Conservation (phyloP, 92 coral and sea anemone species). For the Actinostola sp. region DNA sequence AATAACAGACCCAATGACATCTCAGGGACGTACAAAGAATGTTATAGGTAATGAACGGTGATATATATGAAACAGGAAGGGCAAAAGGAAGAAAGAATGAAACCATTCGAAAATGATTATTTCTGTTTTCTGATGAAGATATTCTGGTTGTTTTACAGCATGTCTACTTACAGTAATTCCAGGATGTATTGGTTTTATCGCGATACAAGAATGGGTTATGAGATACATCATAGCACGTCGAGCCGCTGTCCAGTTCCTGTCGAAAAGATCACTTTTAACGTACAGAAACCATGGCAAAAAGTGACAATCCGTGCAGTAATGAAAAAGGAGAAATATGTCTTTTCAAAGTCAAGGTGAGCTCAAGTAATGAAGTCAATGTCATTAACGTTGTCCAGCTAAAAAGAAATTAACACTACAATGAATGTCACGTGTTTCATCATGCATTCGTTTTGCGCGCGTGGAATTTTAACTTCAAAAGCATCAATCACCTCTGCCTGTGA, state of each 20-base stretch:
- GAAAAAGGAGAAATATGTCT: constrained; percentile 18
- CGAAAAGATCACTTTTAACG: constrained; percentile 12
- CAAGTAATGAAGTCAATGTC: not conserved
- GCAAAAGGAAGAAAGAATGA: too few relatives aligned
- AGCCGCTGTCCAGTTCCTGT: constrained; percentile 30
- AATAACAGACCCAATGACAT: constrained; percentile 29
- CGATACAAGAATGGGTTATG: constrained; percentile 26
- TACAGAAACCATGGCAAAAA: not conserved
- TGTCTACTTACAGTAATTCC: constrained; percentile 11
- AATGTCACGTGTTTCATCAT: too few relatives aligned
- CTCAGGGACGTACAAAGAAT: constrained; percentile 23
- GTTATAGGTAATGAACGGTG: constrained; percentile 26
- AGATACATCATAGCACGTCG: not conserved
- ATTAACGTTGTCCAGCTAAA: too few relatives aligned
- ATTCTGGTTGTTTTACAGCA: constrained; percentile 7
- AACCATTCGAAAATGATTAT: too few relatives aligned
- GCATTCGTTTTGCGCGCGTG: too few relatives aligned
- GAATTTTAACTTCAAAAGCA: too few relatives aligned
- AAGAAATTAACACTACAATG: too few relatives aligned
- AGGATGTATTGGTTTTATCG: constrained; percentile 39
- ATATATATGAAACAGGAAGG: not conserved
- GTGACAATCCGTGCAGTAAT: not conserved
- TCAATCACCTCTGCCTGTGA: too few relatives aligned
- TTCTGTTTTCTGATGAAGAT: too few relatives aligned
- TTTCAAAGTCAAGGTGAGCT: constrained; percentile 12